These are phyloP conservation scores for Phacellophora camtschatica DNA, from an alignment of 30 jellyfish, hydroid and myxozoan genomes.

Conservation along the genomic window DNA sequence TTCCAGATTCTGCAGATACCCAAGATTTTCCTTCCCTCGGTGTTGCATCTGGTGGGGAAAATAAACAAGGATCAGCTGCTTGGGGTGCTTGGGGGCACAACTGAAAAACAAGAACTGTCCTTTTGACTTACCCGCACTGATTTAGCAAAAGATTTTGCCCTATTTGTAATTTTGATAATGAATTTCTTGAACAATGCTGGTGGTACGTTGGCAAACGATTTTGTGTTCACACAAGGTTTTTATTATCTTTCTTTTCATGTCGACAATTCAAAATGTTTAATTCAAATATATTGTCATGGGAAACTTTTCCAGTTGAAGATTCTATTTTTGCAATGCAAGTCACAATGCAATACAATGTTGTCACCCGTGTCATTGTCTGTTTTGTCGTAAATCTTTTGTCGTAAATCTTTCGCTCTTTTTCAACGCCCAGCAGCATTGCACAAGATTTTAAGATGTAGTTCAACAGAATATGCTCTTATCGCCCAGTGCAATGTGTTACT, in stretches of 20 bases:
- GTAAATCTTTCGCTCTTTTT: not conserved
- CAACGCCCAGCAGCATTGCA: not conserved
- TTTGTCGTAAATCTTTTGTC: not conserved
- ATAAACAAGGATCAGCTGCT: slow-evolving; percentile 62
- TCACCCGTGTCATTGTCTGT: no score
- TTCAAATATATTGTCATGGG: no score
- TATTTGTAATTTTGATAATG: slow-evolving; percentile 32
- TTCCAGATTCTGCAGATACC: slow-evolving; percentile 75
- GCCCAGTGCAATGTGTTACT: no score
- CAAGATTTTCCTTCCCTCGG: slow-evolving; percentile 88
- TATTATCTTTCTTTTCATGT: not conserved
- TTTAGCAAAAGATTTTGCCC: not conserved
- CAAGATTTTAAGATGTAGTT: not conserved
- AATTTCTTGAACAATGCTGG: slow-evolving; percentile 29
- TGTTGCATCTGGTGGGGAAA: slow-evolving; percentile 25
- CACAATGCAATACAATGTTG: no score
- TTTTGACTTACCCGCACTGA: not conserved
- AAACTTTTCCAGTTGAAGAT: no score
- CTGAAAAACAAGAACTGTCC: not conserved
- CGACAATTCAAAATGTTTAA: no score
- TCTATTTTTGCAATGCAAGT: no score
- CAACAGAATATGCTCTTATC: slow-evolving; percentile 2
- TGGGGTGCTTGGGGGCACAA: slow-evolving; percentile 96
- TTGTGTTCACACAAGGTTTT: not conserved
- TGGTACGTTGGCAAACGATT: not conserved